phyloP scores from a whole-genome alignment of 2,888 invertebrate genomes.

The Augochlorella aurata region DNA sequence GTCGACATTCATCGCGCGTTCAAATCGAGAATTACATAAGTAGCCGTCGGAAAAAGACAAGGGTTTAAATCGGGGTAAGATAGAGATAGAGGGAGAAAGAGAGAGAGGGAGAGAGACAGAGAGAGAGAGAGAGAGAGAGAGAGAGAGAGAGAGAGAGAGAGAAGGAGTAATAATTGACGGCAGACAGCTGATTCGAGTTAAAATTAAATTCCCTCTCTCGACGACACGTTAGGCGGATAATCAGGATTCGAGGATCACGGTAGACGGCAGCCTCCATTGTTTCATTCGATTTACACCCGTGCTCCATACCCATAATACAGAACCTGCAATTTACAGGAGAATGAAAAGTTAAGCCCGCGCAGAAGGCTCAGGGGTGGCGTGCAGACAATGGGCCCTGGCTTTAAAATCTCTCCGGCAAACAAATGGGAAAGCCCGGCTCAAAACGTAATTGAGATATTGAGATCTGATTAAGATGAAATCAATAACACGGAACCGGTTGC shows the following conservation, averaged over 20 bases:
- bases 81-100: not conserved
- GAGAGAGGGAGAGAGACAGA: not conserved
- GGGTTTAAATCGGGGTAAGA: not conserved
- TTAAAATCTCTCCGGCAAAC: slow-evolving; percentile 81
- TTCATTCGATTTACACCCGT: slow-evolving; percentile 80
- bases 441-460: slow-evolving; percentile 82
- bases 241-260: slow-evolving; percentile 69
- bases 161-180: slow-evolving; percentile 59
- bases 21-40: slow-evolving; percentile 9
- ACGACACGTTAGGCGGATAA: slow-evolving; percentile 69
- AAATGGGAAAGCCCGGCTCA: slow-evolving; percentile 77
- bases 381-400: slow-evolving; percentile 79
- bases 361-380: slow-evolving; percentile 78
- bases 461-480: slow-evolving; percentile 82
- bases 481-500: slow-evolving; percentile 73
- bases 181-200: slow-evolving; percentile 63
- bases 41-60: slow-evolving; percentile 17
- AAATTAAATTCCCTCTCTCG: slow-evolving; percentile 69
- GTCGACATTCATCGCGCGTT: not conserved
- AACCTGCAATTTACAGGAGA: slow-evolving; percentile 81
- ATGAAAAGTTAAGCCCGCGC: slow-evolving; percentile 81
- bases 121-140: not conserved
- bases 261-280: slow-evolving; percentile 74
- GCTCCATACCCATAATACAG: slow-evolving; percentile 74
- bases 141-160: not conserved